phyloP scores from a whole-genome alignment of 2,113 vertebrate species.

The Osmerus eperlanus region DNA sequence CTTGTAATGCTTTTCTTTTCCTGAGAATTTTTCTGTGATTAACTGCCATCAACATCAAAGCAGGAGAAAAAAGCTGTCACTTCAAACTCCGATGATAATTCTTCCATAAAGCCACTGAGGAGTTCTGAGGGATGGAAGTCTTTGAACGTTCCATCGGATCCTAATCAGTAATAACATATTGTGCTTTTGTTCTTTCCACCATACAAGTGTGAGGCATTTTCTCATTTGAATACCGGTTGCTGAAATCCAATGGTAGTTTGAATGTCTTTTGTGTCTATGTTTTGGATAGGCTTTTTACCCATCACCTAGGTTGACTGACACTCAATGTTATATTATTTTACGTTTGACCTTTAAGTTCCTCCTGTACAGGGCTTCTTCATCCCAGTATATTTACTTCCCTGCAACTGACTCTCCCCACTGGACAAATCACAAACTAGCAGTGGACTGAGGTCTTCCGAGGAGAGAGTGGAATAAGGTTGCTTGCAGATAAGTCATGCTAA shows the following conservation, averaged over 20 bases:
- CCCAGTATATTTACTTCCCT: neutral
- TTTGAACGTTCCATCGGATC: constrained; percentile 49
- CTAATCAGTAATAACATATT: constrained; percentile 46
- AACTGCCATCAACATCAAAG: constrained; percentile 59
- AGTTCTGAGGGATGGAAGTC: constrained; percentile 46
- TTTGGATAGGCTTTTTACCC: too few species aligned
- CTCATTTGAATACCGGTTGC: neutral
- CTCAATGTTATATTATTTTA: too few species aligned
- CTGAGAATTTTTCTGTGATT: constrained; percentile 52
- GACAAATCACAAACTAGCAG: constrained; percentile 22
- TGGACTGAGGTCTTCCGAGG: constrained; percentile 4
- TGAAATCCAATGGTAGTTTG: too few species aligned
- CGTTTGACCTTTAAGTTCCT: neutral
- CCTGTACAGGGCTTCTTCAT: neutral
- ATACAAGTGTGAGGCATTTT: constrained; percentile 15
- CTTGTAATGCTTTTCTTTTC: constrained; percentile 38
- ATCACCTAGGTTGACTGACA: too few species aligned
- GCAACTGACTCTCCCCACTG: constrained; percentile 6
- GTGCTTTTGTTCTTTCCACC: constrained; percentile 18
- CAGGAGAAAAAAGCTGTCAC: constrained; percentile 22
- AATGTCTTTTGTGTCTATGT: too few species aligned
- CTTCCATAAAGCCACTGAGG: constrained; percentile 24
- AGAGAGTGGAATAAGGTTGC: constrained; percentile 11
- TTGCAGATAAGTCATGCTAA: constrained; percentile 45
- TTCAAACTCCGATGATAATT: constrained; percentile 46